Evolutionary conservation across 1,140 invertebrate genomes (phyloP), one percentile per base, ranked within the genome.

Genomic region (Hypothenemus hampei): DNA sequence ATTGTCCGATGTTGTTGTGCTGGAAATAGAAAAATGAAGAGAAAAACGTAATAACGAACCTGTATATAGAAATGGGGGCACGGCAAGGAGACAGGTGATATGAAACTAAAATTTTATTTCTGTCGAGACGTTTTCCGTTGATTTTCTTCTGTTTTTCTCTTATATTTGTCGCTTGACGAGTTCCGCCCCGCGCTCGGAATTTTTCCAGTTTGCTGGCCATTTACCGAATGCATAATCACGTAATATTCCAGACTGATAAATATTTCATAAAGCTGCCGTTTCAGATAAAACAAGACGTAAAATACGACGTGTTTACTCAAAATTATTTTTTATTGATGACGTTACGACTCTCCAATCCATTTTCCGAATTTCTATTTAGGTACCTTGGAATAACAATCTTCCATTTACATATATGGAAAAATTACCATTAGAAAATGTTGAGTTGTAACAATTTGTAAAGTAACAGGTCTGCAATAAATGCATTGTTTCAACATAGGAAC

Each of bases 161-260:
- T 29, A 41, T 51, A 39, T 51, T 51, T 51, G 36, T 41, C 48
- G 23, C 21, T 51, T 29, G 44, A 35, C 7, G 29, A 33, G 21
- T 40, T 40, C n/a, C n/a, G n/a, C 7, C 35, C 44, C 16, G 15
- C 24, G 18, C 23, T 31, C 16, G 8, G 35, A 51, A 51, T 39
- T 51, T 41, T 51, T 51, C 37, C 48, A 39, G 23, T 51, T 51
- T 40, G 37, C 37, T 39, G 48, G 35, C 48, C 48, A 41, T 51
- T 41, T 29, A 40, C 48, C 23, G 48, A 51, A 51, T 51, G 48
- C 48, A 51, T 51, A 51, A 51, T 51, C 48, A 35, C 48, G 36
- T 51, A 51, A 51, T 51, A 51, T 51, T 51, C 36, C 23, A n/a
- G 22, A 41, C 48, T 51, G 48, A 51, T 51, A 51, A 51, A 51